Evolutionary conservation across 2,888 invertebrate genomes (phyloP).

Genomic region (Pyrrhia umbra): DNA sequence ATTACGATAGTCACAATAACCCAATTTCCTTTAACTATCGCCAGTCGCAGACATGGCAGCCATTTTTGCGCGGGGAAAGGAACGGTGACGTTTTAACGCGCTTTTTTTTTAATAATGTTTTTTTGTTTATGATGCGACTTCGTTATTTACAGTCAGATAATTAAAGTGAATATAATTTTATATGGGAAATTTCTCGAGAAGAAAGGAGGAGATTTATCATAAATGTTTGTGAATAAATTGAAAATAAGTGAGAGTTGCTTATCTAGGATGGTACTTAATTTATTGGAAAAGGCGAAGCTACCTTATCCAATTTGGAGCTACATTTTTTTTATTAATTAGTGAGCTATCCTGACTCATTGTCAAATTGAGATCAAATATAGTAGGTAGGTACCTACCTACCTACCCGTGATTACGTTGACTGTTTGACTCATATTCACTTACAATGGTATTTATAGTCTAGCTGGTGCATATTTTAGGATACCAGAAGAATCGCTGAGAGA

Average conservation of each 20-base stretch:
- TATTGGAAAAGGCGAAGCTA: background rate
- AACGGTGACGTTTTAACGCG: constrained; percentile 11
- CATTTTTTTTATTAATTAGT: background rate
- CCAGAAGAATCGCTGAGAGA: background rate
- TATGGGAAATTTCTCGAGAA: background rate
- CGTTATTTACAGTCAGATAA: background rate
- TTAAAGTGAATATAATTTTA: constrained; percentile 5
- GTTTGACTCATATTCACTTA: constrained; percentile 23
- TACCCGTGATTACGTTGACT: no score
- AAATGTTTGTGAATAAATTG: constrained; percentile 9
- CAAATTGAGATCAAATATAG: constrained; percentile 22
- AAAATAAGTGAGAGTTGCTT: background rate
- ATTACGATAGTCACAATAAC: constrained; percentile 31
- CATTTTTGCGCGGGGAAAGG: constrained; percentile 29
- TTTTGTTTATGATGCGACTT: constrained; percentile 23
- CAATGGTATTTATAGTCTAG: constrained; percentile 1
- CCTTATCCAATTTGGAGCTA: background rate
- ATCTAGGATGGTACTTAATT: background rate
- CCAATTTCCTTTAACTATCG: constrained; percentile 24
- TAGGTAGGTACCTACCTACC: no score
- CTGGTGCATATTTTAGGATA: background rate
- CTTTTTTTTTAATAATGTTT: background rate
- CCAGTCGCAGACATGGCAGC: background rate
- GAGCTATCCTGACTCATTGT: constrained; percentile 9
- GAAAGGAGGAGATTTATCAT: background rate